Evolutionary conservation across 2,888 invertebrate species (phyloP), one percentile per base, ranked within the genome.

Genomic region (Tanypteryx hageni): DNA sequence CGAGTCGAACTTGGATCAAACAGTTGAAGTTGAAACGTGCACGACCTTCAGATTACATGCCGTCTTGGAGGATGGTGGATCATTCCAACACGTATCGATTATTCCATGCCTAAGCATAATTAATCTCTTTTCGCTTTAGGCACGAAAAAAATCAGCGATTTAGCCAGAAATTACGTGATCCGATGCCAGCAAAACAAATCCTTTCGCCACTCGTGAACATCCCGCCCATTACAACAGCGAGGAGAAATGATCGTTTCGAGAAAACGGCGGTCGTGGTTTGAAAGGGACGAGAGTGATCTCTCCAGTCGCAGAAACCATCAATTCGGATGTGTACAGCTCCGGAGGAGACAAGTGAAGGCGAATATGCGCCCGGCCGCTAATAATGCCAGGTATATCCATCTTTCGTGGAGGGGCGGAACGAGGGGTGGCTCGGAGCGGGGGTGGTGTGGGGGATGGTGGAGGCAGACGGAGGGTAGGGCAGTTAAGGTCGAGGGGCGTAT

Each of bases 131-230:
- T 44, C 5, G 68, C 18, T 68, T 64, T 64, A 16, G 7, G 18
- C 64, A n/a, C 68, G 68, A 68, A 68, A 22, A 68, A n/a, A 9
- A 13, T 18, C n/a, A 68, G 10, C n/a, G 68, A 68, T 68, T 68
- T 68, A 22, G 68, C n/a, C 68, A 68, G 18, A 68, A n/a, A 68
- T 68, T 68, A 68, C 68, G 68, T 68, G 22, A 68, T n/a, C 68
- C 64, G 68, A 44, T 44, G 44, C 44, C 44, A 68, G 68, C 68
- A n/a, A 68, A 68, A 68, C n/a, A 68, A 68, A 68, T 64, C n/a
- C 44, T 44, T 44, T 44, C 44, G 44, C 44, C 44, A 44, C 44
- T 44, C 44, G 44, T 3, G 44, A 44, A 5, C 44, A 44, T 44
- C 44, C 44, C 44, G 1, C 44, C 5, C 44, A 44, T 44, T 44